Percentiles rank a stretch among this genome's conserved stretches.
Conservation (phyloP, 2,797 vertebrate genomes). For the Myotis myotis region DNA sequence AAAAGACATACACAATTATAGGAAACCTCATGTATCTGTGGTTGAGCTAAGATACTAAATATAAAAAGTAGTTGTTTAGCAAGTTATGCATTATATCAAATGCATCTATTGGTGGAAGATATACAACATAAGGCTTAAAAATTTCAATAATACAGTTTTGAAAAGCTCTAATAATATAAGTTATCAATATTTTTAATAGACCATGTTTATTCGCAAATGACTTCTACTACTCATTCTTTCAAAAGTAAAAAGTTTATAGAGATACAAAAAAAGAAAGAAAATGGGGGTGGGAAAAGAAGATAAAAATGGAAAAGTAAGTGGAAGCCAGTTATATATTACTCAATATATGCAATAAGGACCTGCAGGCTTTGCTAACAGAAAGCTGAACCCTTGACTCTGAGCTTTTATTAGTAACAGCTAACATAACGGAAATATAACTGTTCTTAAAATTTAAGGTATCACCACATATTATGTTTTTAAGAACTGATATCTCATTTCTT, state of each 20-base stretch:
- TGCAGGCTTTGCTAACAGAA: slow-evolving; percentile 26
- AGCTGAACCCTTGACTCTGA: slow-evolving; percentile 6
- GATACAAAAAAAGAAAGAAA: not conserved
- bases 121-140: not conserved
- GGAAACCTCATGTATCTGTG: not conserved
- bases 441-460: not conserved
- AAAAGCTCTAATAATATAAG: not conserved
- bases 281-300: not conserved
- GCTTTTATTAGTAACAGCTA: not conserved
- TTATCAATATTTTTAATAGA: not conserved
- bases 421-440: not conserved
- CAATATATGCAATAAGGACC: slow-evolving; percentile 13
- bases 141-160: not conserved
- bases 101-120: not conserved
- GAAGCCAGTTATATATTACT: not conserved
- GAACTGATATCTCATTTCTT: not conserved
- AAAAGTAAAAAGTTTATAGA: slow-evolving; percentile 20
- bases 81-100: not conserved
- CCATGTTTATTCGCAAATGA: not conserved
- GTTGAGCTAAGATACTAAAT: not conserved
- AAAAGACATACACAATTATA: slow-evolving; percentile 19
- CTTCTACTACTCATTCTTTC: not conserved
- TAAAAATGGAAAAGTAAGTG: slow-evolving; percentile 4
- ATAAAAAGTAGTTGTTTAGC: not conserved
- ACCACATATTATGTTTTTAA: not conserved